Evolutionary conservation across 2,888 invertebrate species (phyloP).

Genomic region (Leptopilina myrica): DNA sequence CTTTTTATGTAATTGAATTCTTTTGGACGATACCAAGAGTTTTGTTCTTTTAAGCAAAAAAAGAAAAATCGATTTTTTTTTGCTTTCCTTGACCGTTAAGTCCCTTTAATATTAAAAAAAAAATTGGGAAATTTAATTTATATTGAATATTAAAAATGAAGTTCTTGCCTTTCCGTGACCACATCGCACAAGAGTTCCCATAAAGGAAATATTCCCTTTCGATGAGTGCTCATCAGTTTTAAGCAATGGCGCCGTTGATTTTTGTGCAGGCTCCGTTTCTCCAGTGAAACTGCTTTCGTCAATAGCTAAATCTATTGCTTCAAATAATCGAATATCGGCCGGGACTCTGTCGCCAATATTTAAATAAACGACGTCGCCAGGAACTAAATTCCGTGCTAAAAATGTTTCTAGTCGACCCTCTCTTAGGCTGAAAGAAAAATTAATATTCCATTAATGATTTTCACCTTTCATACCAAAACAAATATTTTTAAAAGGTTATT

Average conservation of each 20-base stretch:
- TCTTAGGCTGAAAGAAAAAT: slow-evolving; percentile 83
- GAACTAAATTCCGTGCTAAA: slow-evolving; percentile 96
- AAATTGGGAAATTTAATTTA: background rate
- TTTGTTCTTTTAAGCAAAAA: no score
- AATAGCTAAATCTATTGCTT: slow-evolving; percentile 93
- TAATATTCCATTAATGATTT: background rate
- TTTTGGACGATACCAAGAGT: no score
- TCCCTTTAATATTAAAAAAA: background rate
- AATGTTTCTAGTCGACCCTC: slow-evolving; percentile 93
- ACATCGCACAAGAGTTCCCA: slow-evolving; percentile 98
- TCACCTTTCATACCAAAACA: no score
- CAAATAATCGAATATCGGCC: slow-evolving; percentile 96
- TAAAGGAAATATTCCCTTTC: slow-evolving; percentile 94
- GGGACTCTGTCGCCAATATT: slow-evolving; percentile 98
- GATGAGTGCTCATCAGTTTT: slow-evolving; percentile 82
- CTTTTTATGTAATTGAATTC: no score
- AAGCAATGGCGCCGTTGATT: slow-evolving; percentile 83
- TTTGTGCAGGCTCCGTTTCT: slow-evolving; percentile 95
- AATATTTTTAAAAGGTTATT: no score
- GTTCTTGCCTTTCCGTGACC: slow-evolving; percentile 92
- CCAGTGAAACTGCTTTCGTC: slow-evolving; percentile 99
- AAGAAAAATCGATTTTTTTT: background rate
- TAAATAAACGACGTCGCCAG: slow-evolving; percentile 95
- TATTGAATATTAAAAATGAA: background rate
- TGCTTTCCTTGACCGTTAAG: no score